A percentile compares a stretch with the other conserved stretches of the same genome.
Evolutionary conservation across 2,113 vertebrate species (phyloP).

Genomic region (Cromileptes altivelis): DNA sequence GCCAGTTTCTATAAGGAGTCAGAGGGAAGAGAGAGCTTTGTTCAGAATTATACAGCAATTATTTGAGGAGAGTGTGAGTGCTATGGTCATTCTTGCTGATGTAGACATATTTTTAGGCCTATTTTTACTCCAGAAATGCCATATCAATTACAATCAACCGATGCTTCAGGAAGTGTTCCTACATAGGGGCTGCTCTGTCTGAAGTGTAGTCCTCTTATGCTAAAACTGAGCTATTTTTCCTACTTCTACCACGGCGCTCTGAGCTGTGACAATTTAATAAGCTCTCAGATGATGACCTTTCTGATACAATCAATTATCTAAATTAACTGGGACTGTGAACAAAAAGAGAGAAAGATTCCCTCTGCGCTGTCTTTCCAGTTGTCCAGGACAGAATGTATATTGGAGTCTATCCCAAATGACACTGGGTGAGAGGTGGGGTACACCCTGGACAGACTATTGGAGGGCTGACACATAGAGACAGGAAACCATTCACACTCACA

Average conservation of each 20-base stretch:
- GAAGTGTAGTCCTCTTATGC: not conserved
- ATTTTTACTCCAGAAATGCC: constrained; percentile 47
- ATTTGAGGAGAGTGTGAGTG: not conserved
- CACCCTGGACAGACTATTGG: no score
- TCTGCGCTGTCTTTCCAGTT: not conserved
- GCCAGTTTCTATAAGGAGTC: not conserved
- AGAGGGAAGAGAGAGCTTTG: not conserved
- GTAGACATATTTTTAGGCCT: constrained; percentile 25
- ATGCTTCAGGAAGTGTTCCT: constrained; percentile 6
- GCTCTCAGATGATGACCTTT: not conserved
- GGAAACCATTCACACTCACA: no score
- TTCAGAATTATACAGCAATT: not conserved
- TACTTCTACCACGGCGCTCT: not conserved
- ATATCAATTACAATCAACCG: constrained; percentile 44
- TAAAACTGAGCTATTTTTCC: not conserved
- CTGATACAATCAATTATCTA: not conserved
- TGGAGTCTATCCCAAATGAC: no score
- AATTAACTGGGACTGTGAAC: not conserved
- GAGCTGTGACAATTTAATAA: not conserved
- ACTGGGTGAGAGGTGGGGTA: no score
- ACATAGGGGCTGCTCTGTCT: constrained; percentile 7
- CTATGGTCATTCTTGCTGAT: constrained; percentile 29
- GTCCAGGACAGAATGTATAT: not conserved
- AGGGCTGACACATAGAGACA: no score
- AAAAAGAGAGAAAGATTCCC: no score